These are phyloP conservation scores for Lithophane leautieri DNA, from an alignment of 2,888 invertebrate species.

Conservation along the genomic window DNA sequence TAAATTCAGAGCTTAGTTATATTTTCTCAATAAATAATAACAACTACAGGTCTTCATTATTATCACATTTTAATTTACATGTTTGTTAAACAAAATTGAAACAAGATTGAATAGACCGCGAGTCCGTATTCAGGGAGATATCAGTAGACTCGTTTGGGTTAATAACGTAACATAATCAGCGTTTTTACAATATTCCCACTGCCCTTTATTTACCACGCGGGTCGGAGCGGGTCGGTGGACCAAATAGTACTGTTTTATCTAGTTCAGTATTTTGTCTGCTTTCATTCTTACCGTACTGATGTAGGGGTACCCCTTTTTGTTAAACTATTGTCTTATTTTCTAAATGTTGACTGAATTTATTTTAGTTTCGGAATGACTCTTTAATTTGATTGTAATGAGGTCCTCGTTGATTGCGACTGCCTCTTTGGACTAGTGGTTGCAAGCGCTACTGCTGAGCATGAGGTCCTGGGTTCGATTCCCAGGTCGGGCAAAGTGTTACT, in stretches of 20 bases:
- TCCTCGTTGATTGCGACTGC: not conserved
- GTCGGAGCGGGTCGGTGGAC: not conserved
- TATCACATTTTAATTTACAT: not conserved
- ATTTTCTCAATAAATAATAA: constrained; percentile 4
- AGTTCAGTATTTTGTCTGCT: not conserved
- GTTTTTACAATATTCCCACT: not conserved
- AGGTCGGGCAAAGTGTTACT: not conserved
- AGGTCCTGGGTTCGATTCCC: constrained; percentile 1
- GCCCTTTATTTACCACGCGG: not conserved
- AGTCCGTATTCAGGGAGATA: not conserved
- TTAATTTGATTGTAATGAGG: not conserved
- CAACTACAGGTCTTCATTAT: not conserved
- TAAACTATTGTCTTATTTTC: not conserved
- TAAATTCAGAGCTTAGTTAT: constrained; percentile 9
- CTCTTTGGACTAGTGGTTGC: not conserved
- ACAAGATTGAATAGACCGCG: not conserved
- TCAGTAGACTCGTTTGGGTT: not conserved
- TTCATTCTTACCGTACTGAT: not conserved
- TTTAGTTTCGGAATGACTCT: not conserved
- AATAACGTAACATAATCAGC: not conserved
- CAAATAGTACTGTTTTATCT: not conserved
- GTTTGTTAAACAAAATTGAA: not conserved
- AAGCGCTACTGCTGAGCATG: not conserved
- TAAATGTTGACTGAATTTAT: not conserved
- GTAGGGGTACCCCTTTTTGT: not conserved